Evolutionary conservation across 2,888 invertebrate species (phyloP), one percentile per base, ranked within the genome.

Genomic region (Campopleginae sp.): DNA sequence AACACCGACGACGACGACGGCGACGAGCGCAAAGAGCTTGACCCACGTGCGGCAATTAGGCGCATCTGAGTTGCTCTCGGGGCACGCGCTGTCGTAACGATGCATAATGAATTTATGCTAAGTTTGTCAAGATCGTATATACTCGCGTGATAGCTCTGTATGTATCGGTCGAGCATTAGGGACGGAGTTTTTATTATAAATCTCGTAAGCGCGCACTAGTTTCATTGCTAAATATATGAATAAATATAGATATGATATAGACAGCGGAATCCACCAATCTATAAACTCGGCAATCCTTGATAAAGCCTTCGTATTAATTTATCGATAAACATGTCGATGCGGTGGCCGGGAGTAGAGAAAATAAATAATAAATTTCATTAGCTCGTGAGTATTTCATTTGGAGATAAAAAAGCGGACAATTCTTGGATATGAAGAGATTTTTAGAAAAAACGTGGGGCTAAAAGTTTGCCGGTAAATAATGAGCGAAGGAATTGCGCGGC

Each of bases 41-140:
- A 72, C 74, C 58, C 75, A 42, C 54, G 76, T 70, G 72, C 68
- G 82, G 88, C 88, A 89, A 90, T 90, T 90, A 89, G 88, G 88
- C 88, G 83, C 88, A 88, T 89, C 89, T 88, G 87, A 86, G 19
- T 65, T 81, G 38, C 33, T 42, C 48, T 68, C 31, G n/a, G 17
- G 23, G 66, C 23, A 10, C 70, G 58, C 85, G 84, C 86, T 84
- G 79, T 79, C 74, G 65, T 72, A 75, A 78, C 86, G 86, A 90
- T 91, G 90, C 89, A 91, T 91, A 92, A 92, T 92, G 91, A 92
- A 92, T 92, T 90, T 91, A 91, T 91, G 91, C 81, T 90, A 91
- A 92, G 89, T 87, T 86, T 78, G 84, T 82, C 80, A n/a, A 46
- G 86, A 75, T 86, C 88, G 85, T 83, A 38, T 38, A 7, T 33